Conservation (phyloP, 2,797 vertebrate genomes). For the Sebastolobus altivelis region DNA sequence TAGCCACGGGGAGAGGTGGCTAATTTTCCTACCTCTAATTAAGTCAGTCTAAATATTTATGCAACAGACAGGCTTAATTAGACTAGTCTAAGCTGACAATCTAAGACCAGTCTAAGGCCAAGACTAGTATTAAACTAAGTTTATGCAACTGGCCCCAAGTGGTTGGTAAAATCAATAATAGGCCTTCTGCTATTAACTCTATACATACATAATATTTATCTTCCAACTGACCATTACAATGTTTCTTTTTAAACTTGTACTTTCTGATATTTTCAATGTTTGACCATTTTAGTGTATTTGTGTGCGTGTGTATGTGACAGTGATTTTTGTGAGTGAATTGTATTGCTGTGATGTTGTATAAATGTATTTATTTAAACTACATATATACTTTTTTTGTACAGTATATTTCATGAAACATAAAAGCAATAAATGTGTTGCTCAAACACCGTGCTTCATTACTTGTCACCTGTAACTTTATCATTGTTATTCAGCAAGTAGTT, state of each 20-base stretch:
- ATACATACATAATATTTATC: neutral
- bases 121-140: no score
- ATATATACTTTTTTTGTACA: neutral
- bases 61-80: no score
- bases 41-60: no score
- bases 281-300: neutral
- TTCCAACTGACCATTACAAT: neutral
- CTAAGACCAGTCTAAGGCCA: no score
- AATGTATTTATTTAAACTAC: neutral
- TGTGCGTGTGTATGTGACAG: neutral
- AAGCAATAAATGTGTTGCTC: slow-evolving; percentile 10
- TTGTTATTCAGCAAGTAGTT: neutral
- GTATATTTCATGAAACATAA: neutral
- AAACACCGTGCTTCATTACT: neutral
- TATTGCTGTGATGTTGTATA: neutral
- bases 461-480: neutral
- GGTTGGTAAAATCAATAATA: no score
- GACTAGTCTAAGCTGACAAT: no score
- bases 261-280: neutral
- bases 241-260: neutral
- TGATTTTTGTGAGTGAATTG: neutral
- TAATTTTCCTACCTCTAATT: no score
- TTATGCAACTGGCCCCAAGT: no score
- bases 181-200: neutral
- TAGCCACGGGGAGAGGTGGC: no score